phyloP scores from a whole-genome alignment of 1,140 invertebrate species.

The silkworm (Bombyx mori) region ASM3026992v2 NC_085130.1:2130001-2130500 shows the following conservation, averaged over 20 bases:
- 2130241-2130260: conserved; percentile 72
- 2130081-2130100: conserved; percentile 77
- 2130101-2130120: conserved; percentile 83
- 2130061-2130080: conserved; percentile 76
- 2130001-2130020: conserved; percentile 78
- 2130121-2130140: conserved; percentile 80
- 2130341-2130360: conserved; percentile 76
- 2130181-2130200: conserved; percentile 75
- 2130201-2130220: conserved; percentile 78
- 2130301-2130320: conserved; percentile 80
- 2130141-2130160: conserved; percentile 82
- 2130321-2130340: conserved; percentile 72
- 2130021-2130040: conserved; percentile 77
- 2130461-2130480: conserved; percentile 55
- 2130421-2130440: conserved; percentile 42
- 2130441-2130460: conserved; percentile 23
- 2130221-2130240: conserved; percentile 75
- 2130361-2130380: conserved; percentile 74
- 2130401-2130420: conserved; percentile 65
- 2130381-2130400: conserved; percentile 71
- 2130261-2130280: conserved; percentile 73
- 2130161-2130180: conserved; percentile 77
- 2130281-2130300: conserved; percentile 75
- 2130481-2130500: conserved; percentile 74
- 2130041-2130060: conserved; percentile 79